Conservation (phyloP, 1,140 invertebrate genomes). For the Brachionus koreanus region DNA sequence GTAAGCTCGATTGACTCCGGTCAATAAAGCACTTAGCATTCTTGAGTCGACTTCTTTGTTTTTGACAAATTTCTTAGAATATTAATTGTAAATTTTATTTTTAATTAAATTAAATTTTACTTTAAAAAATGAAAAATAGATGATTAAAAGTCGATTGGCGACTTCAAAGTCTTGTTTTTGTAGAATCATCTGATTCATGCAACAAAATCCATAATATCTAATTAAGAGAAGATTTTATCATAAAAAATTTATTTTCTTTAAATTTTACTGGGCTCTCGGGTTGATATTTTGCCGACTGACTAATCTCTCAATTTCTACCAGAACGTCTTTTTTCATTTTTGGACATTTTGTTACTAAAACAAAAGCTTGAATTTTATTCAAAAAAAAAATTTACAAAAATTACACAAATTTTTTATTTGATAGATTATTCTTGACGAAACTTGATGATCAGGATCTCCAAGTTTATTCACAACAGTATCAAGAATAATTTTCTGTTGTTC, state of each 20-base stretch:
- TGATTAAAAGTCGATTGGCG: conserved; percentile 74
- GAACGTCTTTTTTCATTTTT: conserved; percentile 82
- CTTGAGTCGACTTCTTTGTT: conserved; percentile 77
- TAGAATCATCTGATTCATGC: conserved; percentile 73
- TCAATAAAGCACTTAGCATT: conserved; percentile 82
- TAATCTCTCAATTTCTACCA: conserved; percentile 80
- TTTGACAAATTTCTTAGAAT: conserved; percentile 61
- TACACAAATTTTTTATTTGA: conserved; percentile 76
- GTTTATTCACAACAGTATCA: conserved; percentile 78
- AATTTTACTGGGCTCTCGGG: conserved; percentile 64
- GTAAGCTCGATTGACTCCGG: conserved; percentile 80
- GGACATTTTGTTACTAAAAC: conserved; percentile 68
- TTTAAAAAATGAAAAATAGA: conserved; percentile 96
- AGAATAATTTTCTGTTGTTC: conserved; percentile 32
- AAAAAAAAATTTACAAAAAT: conserved; percentile 44
- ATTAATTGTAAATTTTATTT: too few species aligned
- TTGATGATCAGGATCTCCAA: conserved; percentile 83
- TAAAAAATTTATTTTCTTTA: background rate
- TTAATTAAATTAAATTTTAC: conserved; percentile 62
- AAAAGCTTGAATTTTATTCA: conserved; percentile 1
- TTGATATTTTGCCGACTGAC: conserved; percentile 81
- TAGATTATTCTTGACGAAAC: conserved; percentile 80
- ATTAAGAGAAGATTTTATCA: background rate
- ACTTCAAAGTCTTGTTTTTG: conserved; percentile 69
- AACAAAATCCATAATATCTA: conserved; percentile 83